Conservation (phyloP, 2,797 vertebrate species). For the Synaphobranchus kaupii region DNA sequence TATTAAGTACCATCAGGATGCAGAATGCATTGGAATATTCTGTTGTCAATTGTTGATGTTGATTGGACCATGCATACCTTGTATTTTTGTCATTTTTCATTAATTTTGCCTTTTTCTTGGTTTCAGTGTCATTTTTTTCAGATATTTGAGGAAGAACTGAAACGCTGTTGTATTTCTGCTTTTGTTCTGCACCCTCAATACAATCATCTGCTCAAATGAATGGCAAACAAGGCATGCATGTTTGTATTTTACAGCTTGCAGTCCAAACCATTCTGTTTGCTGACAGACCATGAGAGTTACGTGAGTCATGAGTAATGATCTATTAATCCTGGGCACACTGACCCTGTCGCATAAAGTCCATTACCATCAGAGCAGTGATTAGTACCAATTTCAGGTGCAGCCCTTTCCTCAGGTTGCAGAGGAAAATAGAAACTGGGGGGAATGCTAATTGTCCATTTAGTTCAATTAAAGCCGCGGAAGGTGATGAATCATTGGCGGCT, state of each 20-base stretch:
- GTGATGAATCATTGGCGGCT: conserved; percentile 39
- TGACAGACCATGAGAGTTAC: conserved; percentile 57
- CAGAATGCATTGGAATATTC: neutral
- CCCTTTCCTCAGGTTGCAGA: conserved; percentile 60
- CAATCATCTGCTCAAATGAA: neutral
- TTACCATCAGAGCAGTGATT: conserved; percentile 63
- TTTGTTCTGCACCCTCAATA: neutral
- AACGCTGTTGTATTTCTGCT: neutral
- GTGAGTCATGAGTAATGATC: conserved; percentile 53
- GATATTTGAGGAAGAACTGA: too few relatives aligned
- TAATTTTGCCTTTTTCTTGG: neutral
- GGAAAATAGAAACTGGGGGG: conserved; percentile 45
- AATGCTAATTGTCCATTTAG: conserved; percentile 69
- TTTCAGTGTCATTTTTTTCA: neutral
- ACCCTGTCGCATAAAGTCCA: conserved; percentile 62
- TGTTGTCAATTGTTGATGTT: neutral
- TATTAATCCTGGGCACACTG: conserved; percentile 60
- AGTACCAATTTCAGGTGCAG: conserved; percentile 65
- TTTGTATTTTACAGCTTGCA: conserved; percentile 50
- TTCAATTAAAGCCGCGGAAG: conserved; percentile 57
- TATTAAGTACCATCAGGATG: neutral
- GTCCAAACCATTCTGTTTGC: conserved; percentile 50
- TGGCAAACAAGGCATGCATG: conserved; percentile 23
- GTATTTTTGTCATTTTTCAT: neutral
- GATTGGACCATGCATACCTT: neutral